A percentile compares a stretch with the other conserved stretches of the same genome.
These are phyloP conservation scores for Drosophila bocki DNA, from an alignment of 1,140 invertebrate species.

Conservation along the genomic window DNA sequence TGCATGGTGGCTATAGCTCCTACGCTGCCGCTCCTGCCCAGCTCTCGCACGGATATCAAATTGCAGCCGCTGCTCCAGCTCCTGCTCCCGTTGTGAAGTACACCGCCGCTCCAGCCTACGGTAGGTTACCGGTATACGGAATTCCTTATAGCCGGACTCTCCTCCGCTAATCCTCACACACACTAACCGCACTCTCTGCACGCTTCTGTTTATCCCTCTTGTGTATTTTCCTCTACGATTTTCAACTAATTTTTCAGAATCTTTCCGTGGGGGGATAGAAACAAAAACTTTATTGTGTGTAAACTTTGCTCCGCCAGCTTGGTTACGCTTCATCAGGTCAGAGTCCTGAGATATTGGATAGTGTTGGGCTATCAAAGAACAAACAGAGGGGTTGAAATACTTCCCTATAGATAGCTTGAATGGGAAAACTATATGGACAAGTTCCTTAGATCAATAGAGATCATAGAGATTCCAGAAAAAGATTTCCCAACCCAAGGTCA, in stretches of 20 bases:
- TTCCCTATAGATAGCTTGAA: background rate
- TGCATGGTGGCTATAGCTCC: constrained; percentile 54
- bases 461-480: background rate
- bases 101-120: constrained; percentile 75
- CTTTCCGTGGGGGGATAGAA: background rate
- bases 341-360: constrained; percentile 5
- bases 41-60: constrained; percentile 65
- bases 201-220: background rate
- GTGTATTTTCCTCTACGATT: constrained; percentile 18
- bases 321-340: constrained; percentile 21
- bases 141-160: background rate
- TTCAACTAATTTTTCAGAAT: constrained; percentile 31
- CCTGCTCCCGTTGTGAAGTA: constrained; percentile 73
- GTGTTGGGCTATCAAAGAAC: background rate
- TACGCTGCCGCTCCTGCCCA: constrained; percentile 53
- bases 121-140: constrained; percentile 57
- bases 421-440: too few relatives aligned
- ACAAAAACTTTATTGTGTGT: constrained; percentile 36
- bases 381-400: too few relatives aligned
- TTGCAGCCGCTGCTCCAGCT: constrained; percentile 53
- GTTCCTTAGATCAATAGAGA: background rate
- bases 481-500: background rate
- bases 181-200: constrained; percentile 23
- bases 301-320: constrained; percentile 22
- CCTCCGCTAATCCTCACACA: background rate